Conservation (phyloP, 2,888 invertebrate species). For the Cephus pygmeus region DNA sequence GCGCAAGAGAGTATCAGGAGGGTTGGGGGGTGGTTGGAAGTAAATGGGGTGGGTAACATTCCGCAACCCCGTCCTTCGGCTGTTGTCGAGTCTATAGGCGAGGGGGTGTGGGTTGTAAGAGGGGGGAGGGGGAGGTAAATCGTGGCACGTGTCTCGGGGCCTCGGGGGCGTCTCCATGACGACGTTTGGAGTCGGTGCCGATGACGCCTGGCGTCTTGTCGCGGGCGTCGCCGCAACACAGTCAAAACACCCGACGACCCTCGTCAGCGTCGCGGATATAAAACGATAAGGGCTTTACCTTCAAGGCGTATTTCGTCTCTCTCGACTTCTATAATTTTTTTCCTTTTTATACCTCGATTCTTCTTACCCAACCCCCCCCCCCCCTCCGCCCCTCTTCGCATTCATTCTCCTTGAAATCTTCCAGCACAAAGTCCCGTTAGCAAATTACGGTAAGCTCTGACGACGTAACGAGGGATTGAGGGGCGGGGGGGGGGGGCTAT, state of each 20-base stretch:
- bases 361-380: background rate
- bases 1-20: background rate
- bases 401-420: background rate
- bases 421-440: background rate
- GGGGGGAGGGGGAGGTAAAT: background rate
- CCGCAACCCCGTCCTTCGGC: background rate
- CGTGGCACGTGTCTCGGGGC: constrained; percentile 13
- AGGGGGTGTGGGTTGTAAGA: background rate
- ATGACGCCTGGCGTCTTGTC: background rate
- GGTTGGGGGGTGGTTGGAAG: background rate
- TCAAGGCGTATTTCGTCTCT: background rate
- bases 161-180: constrained; percentile 19
- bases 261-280: background rate
- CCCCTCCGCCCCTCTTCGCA: too few species aligned
- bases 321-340: background rate
- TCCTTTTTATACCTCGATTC: background rate
- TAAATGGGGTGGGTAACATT: background rate
- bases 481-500: background rate
- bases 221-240: background rate
- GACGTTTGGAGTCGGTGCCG: constrained; percentile 10
- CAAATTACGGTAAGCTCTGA: background rate
- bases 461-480: background rate
- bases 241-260: background rate
- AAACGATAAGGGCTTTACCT: background rate
- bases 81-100: background rate